Evolutionary conservation across 2,888 invertebrate genomes (phyloP).

Genomic region (Tribolium freemani): DNA sequence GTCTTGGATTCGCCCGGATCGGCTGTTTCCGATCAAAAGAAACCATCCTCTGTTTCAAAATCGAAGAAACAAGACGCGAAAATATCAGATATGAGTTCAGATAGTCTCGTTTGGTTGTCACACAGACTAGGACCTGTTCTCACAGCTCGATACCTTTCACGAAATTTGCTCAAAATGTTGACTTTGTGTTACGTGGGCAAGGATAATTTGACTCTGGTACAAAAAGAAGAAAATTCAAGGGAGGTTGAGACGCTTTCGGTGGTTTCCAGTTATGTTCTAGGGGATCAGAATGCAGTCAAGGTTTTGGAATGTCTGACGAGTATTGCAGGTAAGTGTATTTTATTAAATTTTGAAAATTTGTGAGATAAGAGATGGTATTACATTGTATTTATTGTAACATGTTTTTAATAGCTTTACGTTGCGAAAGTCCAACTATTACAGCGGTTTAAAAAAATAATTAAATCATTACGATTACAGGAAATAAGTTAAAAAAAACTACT

Average conservation of each 20-base stretch:
- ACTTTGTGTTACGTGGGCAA: conserved; percentile 93
- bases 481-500: too few species aligned
- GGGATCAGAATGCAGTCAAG: conserved; percentile 87
- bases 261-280: conserved; percentile 76
- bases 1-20: conserved; percentile 29
- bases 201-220: conserved; percentile 76
- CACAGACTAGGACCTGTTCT: conserved; percentile 95
- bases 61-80: conserved; percentile 66
- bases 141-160: conserved; percentile 90
- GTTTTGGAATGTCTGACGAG: conserved; percentile 93
- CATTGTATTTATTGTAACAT: too few species aligned
- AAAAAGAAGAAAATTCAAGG: conserved; percentile 55
- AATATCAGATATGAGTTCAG: conserved; percentile 89
- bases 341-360: too few species aligned
- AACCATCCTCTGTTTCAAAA: conserved; percentile 24
- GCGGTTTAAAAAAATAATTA: too few species aligned
- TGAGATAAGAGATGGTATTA: too few species aligned
- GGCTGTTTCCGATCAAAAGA: conserved; percentile 35
- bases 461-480: too few species aligned
- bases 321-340: conserved; percentile 78
- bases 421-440: too few species aligned
- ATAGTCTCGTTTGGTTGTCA: conserved; percentile 92
- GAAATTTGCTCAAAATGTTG: conserved; percentile 93
- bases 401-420: too few species aligned
- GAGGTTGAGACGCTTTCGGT: conserved; percentile 74